Evolutionary conservation across 2,113 vertebrate genomes (phyloP), one percentile per base, ranked within the genome.

Genomic region (Neogobius melanostomus): DNA sequence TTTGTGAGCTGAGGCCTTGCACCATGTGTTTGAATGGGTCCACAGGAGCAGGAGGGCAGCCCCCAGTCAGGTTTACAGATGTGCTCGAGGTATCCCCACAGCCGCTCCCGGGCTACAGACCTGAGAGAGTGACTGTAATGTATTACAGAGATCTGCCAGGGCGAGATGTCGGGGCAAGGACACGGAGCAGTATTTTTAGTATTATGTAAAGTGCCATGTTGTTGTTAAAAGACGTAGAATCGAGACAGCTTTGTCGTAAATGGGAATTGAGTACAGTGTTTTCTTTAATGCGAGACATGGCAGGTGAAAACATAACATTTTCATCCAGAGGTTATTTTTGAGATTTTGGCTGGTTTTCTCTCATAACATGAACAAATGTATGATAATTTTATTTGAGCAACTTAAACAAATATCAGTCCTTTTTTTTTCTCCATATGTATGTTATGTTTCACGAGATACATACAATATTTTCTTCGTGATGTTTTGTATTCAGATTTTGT

Each of bases 1-100:
- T 42, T 44, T 12, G 11, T 44, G 42, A 8, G 14, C 36, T 0
- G 36, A 44, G 59, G 59, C 36, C 59, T 43, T 16, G 59, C 59
- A 61, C 59, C 59, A 61, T 61, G 59, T 61, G 59, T 61, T 42
- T 43, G 59, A 44, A n/a, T 42, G 0, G 12, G 43, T 15, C 59
- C 42, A 8, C 4, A 45, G 36, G 7, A 61, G 42, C 42, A 10
- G 12, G 14, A 61, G 59, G 3, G 43, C 59, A 10, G 43, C 42
- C 15, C 49, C 8, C 53, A n/a, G 43, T 61, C 12, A 61, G 42
- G 42, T 45, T 7, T 10, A 8, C 59, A 61, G 59, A 61, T 61
- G 59, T 61, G 59, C 14, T 42, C 42, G 4, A 14, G 14, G 7
- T 14, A 4, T 59, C 59, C 62, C 43, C 44, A 63, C 61, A 63